Percentiles rank a stretch among this genome's conserved stretches.
Evolutionary conservation across 2,797 vertebrate species (phyloP).

Genomic region (Rhynchonycteris naso): DNA sequence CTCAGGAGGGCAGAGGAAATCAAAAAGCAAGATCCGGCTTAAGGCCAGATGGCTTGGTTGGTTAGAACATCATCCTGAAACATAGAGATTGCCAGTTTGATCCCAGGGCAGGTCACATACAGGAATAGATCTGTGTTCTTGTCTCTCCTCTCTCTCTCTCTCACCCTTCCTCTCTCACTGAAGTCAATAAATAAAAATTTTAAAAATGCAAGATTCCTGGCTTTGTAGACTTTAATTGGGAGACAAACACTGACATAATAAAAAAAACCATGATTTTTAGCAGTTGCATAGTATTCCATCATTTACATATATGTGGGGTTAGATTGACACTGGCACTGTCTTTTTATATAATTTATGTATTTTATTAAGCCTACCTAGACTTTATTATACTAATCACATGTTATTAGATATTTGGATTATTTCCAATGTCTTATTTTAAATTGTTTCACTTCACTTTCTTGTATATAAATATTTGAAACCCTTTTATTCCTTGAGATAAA

Average conservation of each 20-base stretch:
- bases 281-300: background rate
- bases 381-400: background rate
- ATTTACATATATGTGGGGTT: background rate
- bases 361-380: background rate
- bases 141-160: no score
- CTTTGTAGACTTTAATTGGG: background rate
- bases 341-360: slow-evolving; percentile 11
- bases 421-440: background rate
- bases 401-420: slow-evolving; percentile 30
- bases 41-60: no score
- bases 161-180: no score
- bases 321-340: background rate
- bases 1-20: background rate
- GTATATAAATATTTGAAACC: background rate
- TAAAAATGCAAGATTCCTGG: background rate
- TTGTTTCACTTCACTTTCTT: background rate
- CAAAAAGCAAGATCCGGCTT: background rate
- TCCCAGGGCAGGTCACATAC: no score
- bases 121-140: no score
- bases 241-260: background rate
- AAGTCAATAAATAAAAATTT: no score
- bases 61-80: no score
- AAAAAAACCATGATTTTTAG: background rate
- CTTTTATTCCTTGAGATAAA: background rate
- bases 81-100: no score